Conservation (phyloP, 2,888 invertebrate species). For the Drosophila pseudotalamancana region DNA sequence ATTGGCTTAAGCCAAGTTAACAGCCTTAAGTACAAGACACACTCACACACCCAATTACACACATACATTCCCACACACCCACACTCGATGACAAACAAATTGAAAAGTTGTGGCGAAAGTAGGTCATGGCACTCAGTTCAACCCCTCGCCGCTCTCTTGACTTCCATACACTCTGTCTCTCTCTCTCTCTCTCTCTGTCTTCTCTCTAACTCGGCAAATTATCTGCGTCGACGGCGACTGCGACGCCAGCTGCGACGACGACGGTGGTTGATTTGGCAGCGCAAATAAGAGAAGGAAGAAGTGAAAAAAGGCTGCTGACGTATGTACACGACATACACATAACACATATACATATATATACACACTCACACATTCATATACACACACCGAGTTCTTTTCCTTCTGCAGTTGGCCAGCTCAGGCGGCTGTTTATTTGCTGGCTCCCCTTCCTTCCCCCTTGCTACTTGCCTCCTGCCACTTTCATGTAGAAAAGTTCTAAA, state of each 20-base stretch:
- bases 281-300: slow-evolving; percentile 54
- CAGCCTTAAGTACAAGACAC: slow-evolving; percentile 3
- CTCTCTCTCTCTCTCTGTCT: slow-evolving; percentile 23
- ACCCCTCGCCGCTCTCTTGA: slow-evolving; percentile 16
- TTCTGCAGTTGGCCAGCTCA: slow-evolving; percentile 35
- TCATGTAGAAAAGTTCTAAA: slow-evolving; percentile 21
- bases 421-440: slow-evolving; percentile 62
- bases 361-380: slow-evolving; percentile 4
- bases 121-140: slow-evolving; percentile 66
- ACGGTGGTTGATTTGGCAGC: slow-evolving; percentile 70
- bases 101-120: slow-evolving; percentile 69
- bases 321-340: slow-evolving; percentile 39
- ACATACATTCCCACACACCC: slow-evolving; percentile 9
- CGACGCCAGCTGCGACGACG: slow-evolving; percentile 12
- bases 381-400: slow-evolving; percentile 6
- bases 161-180: slow-evolving; percentile 19
- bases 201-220: slow-evolving; percentile 63
- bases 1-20: slow-evolving; percentile 51
- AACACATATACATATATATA: slow-evolving; percentile 7
- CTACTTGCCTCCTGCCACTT: not conserved
- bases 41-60: slow-evolving; percentile 13
- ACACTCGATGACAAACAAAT: slow-evolving; percentile 62
- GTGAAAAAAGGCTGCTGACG: slow-evolving; percentile 70
- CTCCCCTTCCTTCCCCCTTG: not conserved
- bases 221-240: slow-evolving; percentile 58